Evolutionary conservation across 2,113 vertebrate species (phyloP).

Genomic region (Tetrao urogallus): DNA sequence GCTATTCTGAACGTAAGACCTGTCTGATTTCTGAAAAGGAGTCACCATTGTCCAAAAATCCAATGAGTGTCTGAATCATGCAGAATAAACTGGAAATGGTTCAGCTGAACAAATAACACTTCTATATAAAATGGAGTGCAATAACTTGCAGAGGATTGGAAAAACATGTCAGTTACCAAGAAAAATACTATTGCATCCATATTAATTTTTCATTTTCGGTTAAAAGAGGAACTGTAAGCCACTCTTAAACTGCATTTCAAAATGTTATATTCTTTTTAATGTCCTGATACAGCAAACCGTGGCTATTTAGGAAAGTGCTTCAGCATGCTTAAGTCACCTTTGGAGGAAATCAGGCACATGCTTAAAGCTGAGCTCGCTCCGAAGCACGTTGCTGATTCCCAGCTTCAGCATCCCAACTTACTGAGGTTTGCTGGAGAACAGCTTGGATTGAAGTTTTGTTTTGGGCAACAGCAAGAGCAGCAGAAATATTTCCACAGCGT

Average conservation of each 20-base stretch:
- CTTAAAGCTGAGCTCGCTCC: neutral
- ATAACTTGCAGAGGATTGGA: slow-evolving; percentile 35
- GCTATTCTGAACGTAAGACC: neutral
- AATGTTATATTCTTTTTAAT: neutral
- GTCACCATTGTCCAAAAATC: neutral
- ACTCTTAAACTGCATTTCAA: neutral
- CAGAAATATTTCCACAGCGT: neutral
- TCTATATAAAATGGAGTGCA: slow-evolving; percentile 25
- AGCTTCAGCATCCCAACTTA: neutral
- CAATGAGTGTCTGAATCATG: neutral
- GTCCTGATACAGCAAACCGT: neutral
- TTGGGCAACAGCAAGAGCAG: neutral
- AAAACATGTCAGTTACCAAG: slow-evolving; percentile 50
- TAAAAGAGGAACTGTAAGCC: neutral
- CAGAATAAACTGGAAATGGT: neutral
- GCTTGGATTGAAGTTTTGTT: neutral
- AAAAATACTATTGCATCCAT: slow-evolving; percentile 37
- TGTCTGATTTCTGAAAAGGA: slow-evolving; percentile 3
- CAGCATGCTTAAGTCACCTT: slow-evolving; percentile 16
- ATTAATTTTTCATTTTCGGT: slow-evolving; percentile 31
- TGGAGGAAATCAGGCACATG: neutral
- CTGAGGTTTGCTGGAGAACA: neutral
- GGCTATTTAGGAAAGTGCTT: neutral
- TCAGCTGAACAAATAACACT: slow-evolving; percentile 67
- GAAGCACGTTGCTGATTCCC: rapidly evolving